phyloP scores from a whole-genome alignment of 2,888 invertebrate genomes.

The Drosophila neonasuta region DNA sequence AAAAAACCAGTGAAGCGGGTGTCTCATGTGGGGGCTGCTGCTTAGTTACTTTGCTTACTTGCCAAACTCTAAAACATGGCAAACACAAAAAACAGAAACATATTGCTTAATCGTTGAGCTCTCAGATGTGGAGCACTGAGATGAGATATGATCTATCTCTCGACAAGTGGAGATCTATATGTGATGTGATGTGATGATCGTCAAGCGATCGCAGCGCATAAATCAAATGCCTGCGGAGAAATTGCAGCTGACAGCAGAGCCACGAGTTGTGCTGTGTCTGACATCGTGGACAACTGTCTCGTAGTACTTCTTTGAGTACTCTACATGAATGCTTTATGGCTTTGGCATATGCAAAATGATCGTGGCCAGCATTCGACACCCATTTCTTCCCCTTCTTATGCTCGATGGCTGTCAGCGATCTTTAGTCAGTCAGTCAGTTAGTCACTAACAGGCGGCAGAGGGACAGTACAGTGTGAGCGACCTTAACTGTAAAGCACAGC shows the following conservation, averaged over 20 bases:
- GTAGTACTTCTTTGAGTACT: conserved; percentile 35
- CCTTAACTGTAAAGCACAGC: conserved; percentile 77
- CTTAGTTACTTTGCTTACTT: conserved; percentile 22
- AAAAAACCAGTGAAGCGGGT: conserved; percentile 45
- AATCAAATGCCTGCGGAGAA: conserved; percentile 65
- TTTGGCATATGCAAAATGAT: conserved; percentile 73
- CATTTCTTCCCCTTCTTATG: conserved; percentile 24
- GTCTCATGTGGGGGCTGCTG: conserved; percentile 52
- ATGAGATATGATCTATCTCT: conserved; percentile 52
- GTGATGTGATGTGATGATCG: conserved; percentile 45
- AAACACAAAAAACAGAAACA: conserved; percentile 41
- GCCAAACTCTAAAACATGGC: conserved; percentile 47
- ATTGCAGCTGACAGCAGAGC: conserved; percentile 52
- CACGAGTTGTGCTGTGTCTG: conserved; percentile 34
- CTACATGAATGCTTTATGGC: conserved; percentile 46
- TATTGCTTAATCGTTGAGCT: conserved; percentile 71
- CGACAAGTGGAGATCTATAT: conserved; percentile 70
- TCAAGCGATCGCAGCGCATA: conserved; percentile 64
- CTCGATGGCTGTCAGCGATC: conserved; percentile 62
- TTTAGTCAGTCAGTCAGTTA: conserved; percentile 45
- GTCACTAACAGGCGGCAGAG: not conserved
- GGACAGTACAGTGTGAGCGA: conserved; percentile 52
- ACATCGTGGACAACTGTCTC: conserved; percentile 68
- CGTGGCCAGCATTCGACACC: conserved; percentile 70
- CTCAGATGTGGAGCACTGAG: conserved; percentile 56